A percentile compares a stretch with the other conserved stretches of the same genome.
These are phyloP conservation scores for Magallana ariakensis DNA, from an alignment of 1,140 invertebrate species.

Conservation along the genomic window DNA sequence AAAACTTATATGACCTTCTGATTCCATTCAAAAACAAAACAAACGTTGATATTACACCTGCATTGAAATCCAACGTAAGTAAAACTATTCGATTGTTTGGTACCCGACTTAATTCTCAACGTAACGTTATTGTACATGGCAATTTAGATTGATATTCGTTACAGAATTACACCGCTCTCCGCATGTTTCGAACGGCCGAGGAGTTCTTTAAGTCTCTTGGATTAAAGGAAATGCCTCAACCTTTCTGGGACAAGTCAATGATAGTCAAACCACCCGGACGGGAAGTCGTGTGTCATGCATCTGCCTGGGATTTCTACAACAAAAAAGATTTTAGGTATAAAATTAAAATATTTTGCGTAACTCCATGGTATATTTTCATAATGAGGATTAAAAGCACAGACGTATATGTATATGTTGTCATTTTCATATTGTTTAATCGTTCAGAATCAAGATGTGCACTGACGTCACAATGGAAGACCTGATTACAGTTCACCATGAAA, in stretches of 20 bases:
- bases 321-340: constrained; percentile 85
- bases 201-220: constrained; percentile 93
- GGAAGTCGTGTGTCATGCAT: constrained; percentile 89
- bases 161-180: constrained; percentile 87
- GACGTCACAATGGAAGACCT: constrained; percentile 83
- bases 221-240: constrained; percentile 87
- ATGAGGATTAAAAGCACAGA: neutral
- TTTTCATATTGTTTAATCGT: constrained; percentile 29
- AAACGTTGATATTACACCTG: constrained; percentile 78
- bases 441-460: constrained; percentile 79
- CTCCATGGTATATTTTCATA: neutral
- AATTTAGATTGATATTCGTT: neutral
- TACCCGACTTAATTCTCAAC: neutral
- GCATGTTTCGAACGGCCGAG: constrained; percentile 87
- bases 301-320: constrained; percentile 97
- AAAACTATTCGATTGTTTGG: neutral
- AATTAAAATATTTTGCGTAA: neutral
- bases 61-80: constrained; percentile 72
- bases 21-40: constrained; percentile 66
- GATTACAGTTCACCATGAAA: constrained; percentile 87
- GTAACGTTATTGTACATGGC: neutral
- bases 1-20: constrained; percentile 79
- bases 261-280: constrained; percentile 84
- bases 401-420: neutral
- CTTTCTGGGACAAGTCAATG: constrained; percentile 82